Percentiles rank a stretch among this genome's conserved stretches.
These are phyloP conservation scores for Monomorium pharaonis DNA, from an alignment of 1,140 invertebrate species.

Conservation along the genomic window DNA sequence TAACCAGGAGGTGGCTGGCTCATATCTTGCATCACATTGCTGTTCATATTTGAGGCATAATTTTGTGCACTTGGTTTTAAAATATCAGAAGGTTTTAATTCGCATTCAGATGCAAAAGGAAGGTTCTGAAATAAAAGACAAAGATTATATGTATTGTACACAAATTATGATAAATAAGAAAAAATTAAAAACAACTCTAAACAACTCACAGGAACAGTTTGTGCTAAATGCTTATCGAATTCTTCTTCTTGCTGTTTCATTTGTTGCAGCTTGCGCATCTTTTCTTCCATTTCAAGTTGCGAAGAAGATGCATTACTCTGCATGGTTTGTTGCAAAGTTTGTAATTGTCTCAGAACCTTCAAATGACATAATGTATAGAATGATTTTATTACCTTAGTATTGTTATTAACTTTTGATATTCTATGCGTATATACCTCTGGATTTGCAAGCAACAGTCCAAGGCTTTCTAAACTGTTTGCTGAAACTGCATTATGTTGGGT, in stretches of 20 bases:
- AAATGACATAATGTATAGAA: constrained; percentile 25
- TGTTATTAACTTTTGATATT: not conserved
- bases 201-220: constrained; percentile 87
- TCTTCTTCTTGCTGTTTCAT: constrained; percentile 92
- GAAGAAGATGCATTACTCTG: constrained; percentile 79
- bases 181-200: not conserved
- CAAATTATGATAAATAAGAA: not conserved
- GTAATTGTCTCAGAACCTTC: constrained; percentile 89
- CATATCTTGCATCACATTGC: constrained; percentile 84
- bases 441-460: constrained; percentile 82
- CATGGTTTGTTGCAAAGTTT: constrained; percentile 87
- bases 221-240: constrained; percentile 92
- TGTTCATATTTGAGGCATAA: constrained; percentile 77
- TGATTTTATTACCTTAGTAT: constrained; percentile 12
- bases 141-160: not conserved
- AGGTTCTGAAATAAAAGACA: constrained; percentile 84
- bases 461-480: constrained; percentile 80
- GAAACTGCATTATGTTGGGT: constrained; percentile 77
- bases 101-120: constrained; percentile 89
- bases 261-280: constrained; percentile 89
- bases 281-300: constrained; percentile 89
- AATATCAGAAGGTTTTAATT: constrained; percentile 86
- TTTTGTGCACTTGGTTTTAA: constrained; percentile 81
- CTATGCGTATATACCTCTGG: constrained; percentile 79
- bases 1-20: constrained; percentile 87